phyloP scores from a whole-genome alignment of 1,140 invertebrate genomes.

The Pomacea maculata region DNA sequence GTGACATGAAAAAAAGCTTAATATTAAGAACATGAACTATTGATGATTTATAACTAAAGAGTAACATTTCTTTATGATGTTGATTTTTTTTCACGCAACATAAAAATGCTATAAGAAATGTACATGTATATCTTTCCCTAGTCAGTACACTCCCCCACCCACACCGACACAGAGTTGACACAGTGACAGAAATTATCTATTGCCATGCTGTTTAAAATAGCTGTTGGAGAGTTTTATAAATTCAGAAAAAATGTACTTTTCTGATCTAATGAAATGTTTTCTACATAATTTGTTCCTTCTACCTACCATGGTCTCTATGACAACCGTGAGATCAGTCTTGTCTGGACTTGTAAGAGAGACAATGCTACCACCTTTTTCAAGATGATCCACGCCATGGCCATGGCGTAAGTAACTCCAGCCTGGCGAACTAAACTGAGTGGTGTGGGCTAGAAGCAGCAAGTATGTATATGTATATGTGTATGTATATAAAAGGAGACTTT shows the following conservation, averaged over 20 bases:
- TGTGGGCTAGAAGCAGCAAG: slow-evolving; percentile 52
- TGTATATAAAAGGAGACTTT: no score
- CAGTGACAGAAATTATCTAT: background rate
- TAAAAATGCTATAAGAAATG: no score
- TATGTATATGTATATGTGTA: no score
- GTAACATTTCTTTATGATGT: no score
- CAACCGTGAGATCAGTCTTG: slow-evolving; percentile 49
- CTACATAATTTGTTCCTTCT: background rate
- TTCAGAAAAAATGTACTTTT: background rate
- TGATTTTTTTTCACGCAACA: no score
- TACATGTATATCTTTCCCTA: no score
- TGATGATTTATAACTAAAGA: no score
- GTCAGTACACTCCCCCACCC: background rate
- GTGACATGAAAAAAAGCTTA: no score
- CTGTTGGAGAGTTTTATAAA: background rate
- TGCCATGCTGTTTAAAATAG: background rate
- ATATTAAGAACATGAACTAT: no score
- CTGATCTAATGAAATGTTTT: background rate
- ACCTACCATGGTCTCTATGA: slow-evolving; percentile 62
- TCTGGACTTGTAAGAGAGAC: slow-evolving; percentile 51
- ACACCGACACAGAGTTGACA: background rate
- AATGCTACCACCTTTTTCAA: slow-evolving; percentile 55
- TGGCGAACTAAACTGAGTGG: slow-evolving; percentile 55
- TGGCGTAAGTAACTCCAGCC: slow-evolving; percentile 59
- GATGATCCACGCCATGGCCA: slow-evolving; percentile 46